Base-by-base conservation (phyloP, 2,888 invertebrate genomes). In the Dione juno region DNA sequence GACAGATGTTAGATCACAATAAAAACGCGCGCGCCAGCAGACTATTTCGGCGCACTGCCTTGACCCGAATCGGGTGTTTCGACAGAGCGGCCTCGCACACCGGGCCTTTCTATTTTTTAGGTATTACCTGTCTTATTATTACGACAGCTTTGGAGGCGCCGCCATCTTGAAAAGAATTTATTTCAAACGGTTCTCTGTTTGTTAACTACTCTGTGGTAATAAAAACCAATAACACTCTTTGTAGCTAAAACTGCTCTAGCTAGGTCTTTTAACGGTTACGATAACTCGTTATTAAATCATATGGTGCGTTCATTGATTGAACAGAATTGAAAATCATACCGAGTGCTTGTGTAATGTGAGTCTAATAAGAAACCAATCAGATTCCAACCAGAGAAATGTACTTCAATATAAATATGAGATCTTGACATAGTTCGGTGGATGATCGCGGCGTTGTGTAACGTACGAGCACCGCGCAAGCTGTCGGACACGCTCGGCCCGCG, bases 41-140 rank as follows among this genome's bases (percentile, higher is more conserved):
- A 92, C 89, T 92, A 93, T 92, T 93, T 93, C 92, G 92, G 92
- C 90, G 88, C 85, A 85, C 90, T 83, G 92, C 92, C 92, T 93
- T 93, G 92, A 93, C 92, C 92, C 81, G 90, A 90, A 92, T 93
- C 86, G 88, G 88, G 87, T 89, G 87, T 92, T 92, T 92, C 92
- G 87, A 90, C 92, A 92, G 88, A 90, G 84, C 90, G 92, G 88
- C 92, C 91, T 92, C 91, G 92, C 87, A 89, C 90, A 90, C 90
- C 90, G 90, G 92, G 92, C 93, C 93, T 92, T 93, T 91, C 90
- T 93, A 93, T 92, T 92, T 93, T 93, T 93, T 93, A 92, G 91
- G 91, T 87, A 92, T 92, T 92, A 92, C 92, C 91, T 92, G 92
- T 92, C 89, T 88, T 90, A 91, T 92, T 90, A 92, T 92, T 91